These are phyloP conservation scores for Puffinus mauretanicus DNA, from an alignment of 2,113 vertebrate species.

Conservation along the genomic window DNA sequence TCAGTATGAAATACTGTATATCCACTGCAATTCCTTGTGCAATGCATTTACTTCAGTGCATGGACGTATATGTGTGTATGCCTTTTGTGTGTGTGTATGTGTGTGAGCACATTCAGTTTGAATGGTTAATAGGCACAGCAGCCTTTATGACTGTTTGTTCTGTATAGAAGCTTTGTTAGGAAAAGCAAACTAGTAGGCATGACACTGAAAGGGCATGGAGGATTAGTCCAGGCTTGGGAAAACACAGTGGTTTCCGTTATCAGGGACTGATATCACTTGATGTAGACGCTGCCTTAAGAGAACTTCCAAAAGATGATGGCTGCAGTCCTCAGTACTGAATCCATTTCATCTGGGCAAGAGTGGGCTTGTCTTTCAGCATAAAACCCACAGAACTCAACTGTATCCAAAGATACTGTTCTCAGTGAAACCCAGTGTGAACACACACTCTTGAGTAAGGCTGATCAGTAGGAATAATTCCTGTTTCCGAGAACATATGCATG, in stretches of 20 bases:
- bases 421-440: neutral
- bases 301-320: neutral
- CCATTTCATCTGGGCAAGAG: neutral
- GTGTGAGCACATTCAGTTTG: neutral
- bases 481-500: neutral
- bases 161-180: neutral
- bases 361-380: neutral
- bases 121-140: neutral
- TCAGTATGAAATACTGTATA: neutral
- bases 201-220: neutral
- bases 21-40: neutral
- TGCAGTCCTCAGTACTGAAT: neutral
- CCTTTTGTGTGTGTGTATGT: rapidly evolving
- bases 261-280: neutral
- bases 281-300: neutral
- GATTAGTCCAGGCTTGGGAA: neutral
- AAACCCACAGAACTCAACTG: neutral
- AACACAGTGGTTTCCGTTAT: neutral
- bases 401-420: neutral
- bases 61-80: rapidly evolving
- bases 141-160: neutral
- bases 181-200: neutral
- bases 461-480: neutral
- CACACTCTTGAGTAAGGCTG: neutral
- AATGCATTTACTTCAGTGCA: neutral